A percentile compares a stretch with the other conserved stretches of the same genome.
Conservation (phyloP, 2,113 vertebrate genomes). For the Opisthocomus hoazin region DNA sequence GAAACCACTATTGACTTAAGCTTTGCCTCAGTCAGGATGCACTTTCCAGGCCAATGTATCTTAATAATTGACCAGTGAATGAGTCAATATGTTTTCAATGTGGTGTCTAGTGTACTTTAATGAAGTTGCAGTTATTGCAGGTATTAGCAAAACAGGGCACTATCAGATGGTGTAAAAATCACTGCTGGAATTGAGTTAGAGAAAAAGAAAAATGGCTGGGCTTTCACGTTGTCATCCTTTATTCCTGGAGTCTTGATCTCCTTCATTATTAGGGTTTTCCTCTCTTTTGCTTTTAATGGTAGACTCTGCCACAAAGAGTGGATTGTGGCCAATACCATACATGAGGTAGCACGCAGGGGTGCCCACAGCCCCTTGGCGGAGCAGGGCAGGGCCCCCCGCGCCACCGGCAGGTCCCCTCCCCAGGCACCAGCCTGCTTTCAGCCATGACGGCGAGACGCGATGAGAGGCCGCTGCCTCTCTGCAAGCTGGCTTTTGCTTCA, state of each 20-base stretch:
- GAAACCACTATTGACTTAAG: slow-evolving; percentile 30
- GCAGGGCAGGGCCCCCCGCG: neutral
- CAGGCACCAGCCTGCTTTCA: neutral
- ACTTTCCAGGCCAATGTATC: slow-evolving; percentile 9
- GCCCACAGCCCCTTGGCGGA: neutral
- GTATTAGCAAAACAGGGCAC: neutral
- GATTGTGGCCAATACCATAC: fast-evolving
- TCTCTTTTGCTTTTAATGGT: neutral
- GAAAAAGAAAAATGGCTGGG: neutral
- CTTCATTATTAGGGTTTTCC: neutral
- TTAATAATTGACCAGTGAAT: slow-evolving; percentile 2
- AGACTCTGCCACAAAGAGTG: neutral
- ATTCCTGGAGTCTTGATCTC: neutral
- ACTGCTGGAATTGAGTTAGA: neutral
- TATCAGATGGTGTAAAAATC: neutral
- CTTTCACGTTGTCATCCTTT: neutral
- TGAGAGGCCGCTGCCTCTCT: neutral
- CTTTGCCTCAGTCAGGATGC: slow-evolving; percentile 4
- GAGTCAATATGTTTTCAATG: neutral
- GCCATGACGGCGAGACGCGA: fast-evolving
- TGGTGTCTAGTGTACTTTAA: neutral
- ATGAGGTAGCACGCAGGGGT: fast-evolving
- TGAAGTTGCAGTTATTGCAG: slow-evolving; percentile 20
- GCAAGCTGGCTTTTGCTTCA: neutral
- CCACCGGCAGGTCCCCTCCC: neutral